Conservation (phyloP, 2,797 vertebrate genomes). For the Cossypha heuglini region DNA sequence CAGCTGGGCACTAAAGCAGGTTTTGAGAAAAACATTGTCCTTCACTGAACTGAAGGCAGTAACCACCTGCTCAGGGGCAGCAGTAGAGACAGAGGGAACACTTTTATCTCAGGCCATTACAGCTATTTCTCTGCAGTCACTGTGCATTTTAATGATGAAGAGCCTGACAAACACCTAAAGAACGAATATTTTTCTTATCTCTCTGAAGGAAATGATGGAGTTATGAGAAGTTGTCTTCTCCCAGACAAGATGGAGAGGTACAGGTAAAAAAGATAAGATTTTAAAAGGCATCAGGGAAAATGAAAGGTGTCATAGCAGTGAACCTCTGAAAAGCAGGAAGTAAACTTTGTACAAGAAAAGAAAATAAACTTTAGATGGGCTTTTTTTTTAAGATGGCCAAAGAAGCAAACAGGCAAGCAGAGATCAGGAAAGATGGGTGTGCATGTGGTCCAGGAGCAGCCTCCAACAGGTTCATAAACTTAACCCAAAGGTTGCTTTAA, state of each 20-base stretch:
- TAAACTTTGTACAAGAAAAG: neutral
- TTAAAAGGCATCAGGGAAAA: neutral
- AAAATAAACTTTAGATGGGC: neutral
- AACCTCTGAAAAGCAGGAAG: neutral
- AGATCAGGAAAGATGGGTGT: neutral
- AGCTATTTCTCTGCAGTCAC: neutral
- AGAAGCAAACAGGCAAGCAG: neutral
- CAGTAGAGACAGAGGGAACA: neutral
- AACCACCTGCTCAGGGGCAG: neutral
- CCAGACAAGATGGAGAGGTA: neutral
- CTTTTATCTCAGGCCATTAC: neutral
- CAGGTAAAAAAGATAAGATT: neutral
- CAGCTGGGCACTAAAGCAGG: neutral
- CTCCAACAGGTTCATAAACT: neutral
- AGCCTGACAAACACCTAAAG: neutral
- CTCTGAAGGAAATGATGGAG: neutral
- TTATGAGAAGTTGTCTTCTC: neutral
- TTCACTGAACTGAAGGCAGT: neutral
- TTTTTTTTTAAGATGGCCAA: neutral
- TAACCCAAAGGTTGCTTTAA: neutral
- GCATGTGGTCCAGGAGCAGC: neutral
- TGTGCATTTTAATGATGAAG: conserved; percentile 9
- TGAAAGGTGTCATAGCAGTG: neutral
- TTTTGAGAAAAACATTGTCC: neutral
- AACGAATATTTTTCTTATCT: neutral